Percentiles rank a stretch among this genome's conserved stretches.
These are phyloP conservation scores for Branchinecta lindahli DNA, from an alignment of 1,140 invertebrate species.

Conservation along the genomic window DNA sequence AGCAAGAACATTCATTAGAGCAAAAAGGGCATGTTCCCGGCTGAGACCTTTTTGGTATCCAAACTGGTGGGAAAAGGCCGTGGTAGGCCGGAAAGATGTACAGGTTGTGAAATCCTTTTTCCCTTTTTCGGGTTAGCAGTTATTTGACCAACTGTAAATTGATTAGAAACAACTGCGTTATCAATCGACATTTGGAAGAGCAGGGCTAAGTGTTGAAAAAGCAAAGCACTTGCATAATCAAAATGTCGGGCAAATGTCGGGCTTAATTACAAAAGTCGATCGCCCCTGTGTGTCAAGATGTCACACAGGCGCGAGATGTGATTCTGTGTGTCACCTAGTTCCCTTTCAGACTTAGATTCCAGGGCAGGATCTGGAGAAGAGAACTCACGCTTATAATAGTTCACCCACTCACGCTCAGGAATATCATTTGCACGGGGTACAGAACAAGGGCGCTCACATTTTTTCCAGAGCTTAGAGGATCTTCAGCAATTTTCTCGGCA, in stretches of 20 bases:
- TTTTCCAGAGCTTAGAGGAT: slow-evolving; percentile 1
- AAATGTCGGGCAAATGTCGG: not conserved
- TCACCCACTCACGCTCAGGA: not conserved
- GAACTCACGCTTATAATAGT: slow-evolving; percentile 9
- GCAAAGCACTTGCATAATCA: slow-evolving; percentile 5
- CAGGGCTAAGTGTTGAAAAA: not conserved
- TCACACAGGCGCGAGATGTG: too few species aligned
- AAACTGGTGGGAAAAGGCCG: slow-evolving; percentile 7
- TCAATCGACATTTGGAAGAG: slow-evolving; percentile 1
- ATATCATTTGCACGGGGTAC: not conserved
- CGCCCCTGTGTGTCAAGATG: not conserved
- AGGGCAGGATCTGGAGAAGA: slow-evolving; percentile 4
- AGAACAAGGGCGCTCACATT: not conserved
- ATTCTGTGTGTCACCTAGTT: too few species aligned
- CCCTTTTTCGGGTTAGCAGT: not conserved
- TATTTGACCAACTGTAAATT: slow-evolving; percentile 9
- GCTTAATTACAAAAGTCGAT: not conserved
- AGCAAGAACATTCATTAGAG: too few species aligned
- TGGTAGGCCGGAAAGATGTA: not conserved
- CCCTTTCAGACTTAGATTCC: not conserved
- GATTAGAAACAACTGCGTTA: not conserved
- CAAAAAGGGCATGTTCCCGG: too few species aligned
- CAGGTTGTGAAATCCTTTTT: slow-evolving; percentile 1
- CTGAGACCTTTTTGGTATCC: not conserved
- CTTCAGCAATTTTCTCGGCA: too few species aligned